Conservation (phyloP, 1,140 invertebrate species). For the Drosophila cardini region DNA sequence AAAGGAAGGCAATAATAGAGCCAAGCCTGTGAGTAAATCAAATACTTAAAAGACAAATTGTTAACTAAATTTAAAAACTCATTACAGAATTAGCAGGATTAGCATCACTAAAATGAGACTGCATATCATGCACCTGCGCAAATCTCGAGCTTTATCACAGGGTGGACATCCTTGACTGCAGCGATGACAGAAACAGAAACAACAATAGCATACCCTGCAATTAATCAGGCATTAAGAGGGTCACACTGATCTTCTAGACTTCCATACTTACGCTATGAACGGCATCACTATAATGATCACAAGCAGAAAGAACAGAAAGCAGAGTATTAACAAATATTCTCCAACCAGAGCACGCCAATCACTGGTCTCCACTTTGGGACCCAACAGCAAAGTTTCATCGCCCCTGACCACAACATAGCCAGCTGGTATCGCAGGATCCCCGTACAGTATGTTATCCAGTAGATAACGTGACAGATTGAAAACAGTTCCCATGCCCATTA, state of each 20-base stretch:
- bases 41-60: slow-evolving; percentile 25
- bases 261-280: slow-evolving; percentile 86
- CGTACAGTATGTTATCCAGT: slow-evolving; percentile 30
- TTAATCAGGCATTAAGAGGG: background rate
- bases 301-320: slow-evolving; percentile 86
- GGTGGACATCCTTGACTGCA: slow-evolving; percentile 90
- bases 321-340: slow-evolving; percentile 87
- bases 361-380: slow-evolving; percentile 79
- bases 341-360: slow-evolving; percentile 86
- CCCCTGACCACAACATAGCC: slow-evolving; percentile 58
- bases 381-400: slow-evolving; percentile 50
- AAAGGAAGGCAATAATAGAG: slow-evolving; percentile 93
- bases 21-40: slow-evolving; percentile 86
- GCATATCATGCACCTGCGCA: slow-evolving; percentile 89
- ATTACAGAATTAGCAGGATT: slow-evolving; percentile 92
- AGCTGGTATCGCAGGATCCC: slow-evolving; percentile 31
- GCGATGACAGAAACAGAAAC: slow-evolving; percentile 92
- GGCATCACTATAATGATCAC: slow-evolving; percentile 88
- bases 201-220: slow-evolving; percentile 90
- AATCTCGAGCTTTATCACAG: slow-evolving; percentile 92
- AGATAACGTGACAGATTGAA: slow-evolving; percentile 54
- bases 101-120: slow-evolving; percentile 90
- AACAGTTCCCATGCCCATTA: slow-evolving; percentile 25
- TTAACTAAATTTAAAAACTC: background rate
- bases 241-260: slow-evolving; percentile 33